Conservation (phyloP, 2,888 invertebrate genomes). For the Zelleria hepariella region DNA sequence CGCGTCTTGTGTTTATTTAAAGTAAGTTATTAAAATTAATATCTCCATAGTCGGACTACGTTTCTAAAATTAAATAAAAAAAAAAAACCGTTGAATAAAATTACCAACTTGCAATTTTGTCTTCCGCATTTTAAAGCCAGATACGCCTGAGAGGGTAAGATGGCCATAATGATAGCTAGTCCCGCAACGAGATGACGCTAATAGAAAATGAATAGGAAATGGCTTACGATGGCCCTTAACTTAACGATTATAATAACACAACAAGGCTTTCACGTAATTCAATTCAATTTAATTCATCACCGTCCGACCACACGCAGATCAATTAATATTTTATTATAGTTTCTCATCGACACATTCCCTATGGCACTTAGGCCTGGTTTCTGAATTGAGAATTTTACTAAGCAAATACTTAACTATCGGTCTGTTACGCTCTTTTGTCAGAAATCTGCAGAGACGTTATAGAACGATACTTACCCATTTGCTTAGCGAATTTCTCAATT, state of each 20-base stretch:
- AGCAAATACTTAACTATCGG: too few species aligned
- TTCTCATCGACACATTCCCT: neutral
- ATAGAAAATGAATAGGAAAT: neutral
- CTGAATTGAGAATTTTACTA: too few species aligned
- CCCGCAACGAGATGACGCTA: neutral
- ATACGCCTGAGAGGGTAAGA: neutral
- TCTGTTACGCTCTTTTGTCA: too few species aligned
- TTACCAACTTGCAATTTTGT: neutral
- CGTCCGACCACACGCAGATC: neutral
- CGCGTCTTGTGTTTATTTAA: too few species aligned
- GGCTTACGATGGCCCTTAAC: neutral
- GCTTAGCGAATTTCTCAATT: too few species aligned
- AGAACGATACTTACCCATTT: too few species aligned
- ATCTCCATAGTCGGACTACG: too few species aligned
- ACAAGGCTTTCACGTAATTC: neutral
- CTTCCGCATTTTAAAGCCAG: neutral
- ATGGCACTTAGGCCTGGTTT: too few species aligned
- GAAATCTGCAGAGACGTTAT: too few species aligned
- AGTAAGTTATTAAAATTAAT: too few species aligned
- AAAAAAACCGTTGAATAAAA: neutral
- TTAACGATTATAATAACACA: neutral
- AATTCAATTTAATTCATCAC: neutral
- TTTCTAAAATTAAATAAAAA: neutral
- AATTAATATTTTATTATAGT: neutral
- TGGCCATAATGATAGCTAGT: neutral